Conservation (phyloP, 2,113 vertebrate genomes). For the Calyptommatus sinebrachiatus region DNA sequence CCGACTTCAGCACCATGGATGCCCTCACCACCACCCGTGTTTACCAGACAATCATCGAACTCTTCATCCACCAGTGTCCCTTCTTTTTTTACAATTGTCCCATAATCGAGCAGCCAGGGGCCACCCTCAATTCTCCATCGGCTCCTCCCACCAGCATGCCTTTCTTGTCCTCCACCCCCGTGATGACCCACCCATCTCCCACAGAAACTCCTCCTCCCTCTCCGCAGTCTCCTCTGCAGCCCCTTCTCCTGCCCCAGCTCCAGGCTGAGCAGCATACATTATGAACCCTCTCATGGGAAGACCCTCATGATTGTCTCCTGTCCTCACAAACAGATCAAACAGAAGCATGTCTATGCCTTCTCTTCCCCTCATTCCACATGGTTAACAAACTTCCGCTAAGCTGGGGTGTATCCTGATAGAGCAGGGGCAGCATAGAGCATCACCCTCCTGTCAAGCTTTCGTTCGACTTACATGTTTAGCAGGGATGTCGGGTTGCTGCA, state of each 20-base stretch:
- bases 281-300: slow-evolving; percentile 65
- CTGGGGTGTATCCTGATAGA: not conserved
- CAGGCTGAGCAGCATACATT: slow-evolving; percentile 84
- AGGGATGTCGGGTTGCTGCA: not conserved
- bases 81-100: slow-evolving; percentile 92
- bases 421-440: not conserved
- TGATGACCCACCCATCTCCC: slow-evolving; percentile 41
- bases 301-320: not conserved
- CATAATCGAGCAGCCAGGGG: slow-evolving; percentile 76
- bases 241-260: slow-evolving; percentile 76
- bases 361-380: not conserved
- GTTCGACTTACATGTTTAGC: not conserved
- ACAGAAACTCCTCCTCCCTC: slow-evolving; percentile 80
- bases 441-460: not conserved
- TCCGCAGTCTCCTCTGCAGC: slow-evolving; percentile 80
- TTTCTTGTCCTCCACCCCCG: slow-evolving; percentile 59
- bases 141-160: slow-evolving; percentile 58
- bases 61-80: slow-evolving; percentile 91
- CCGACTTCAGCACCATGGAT: slow-evolving; percentile 94
- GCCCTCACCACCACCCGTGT: slow-evolving; percentile 90
- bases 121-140: slow-evolving; percentile 71
- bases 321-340: not conserved
- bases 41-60: slow-evolving; percentile 97
- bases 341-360: not conserved
- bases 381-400: not conserved